Conservation (phyloP, 2,888 invertebrate genomes). For the Drosophila nr. medialis region DNA sequence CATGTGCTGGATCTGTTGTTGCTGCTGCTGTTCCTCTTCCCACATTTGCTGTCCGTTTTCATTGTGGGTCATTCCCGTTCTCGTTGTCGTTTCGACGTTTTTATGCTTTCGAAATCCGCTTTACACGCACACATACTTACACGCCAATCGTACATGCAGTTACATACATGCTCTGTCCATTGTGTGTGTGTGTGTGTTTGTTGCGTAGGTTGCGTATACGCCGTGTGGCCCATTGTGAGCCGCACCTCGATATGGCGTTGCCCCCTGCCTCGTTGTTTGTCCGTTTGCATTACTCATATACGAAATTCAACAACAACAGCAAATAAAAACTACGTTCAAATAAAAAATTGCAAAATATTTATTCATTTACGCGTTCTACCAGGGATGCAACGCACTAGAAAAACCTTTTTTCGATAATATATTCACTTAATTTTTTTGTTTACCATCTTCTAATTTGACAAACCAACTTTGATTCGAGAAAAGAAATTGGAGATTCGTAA, state of each 20-base stretch:
- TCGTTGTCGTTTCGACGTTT: slow-evolving; percentile 56
- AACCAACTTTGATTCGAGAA: background rate
- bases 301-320: slow-evolving; percentile 39
- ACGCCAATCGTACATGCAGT: slow-evolving; percentile 18
- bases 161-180: slow-evolving; percentile 49
- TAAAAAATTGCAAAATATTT: slow-evolving; percentile 67
- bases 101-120: slow-evolving; percentile 72
- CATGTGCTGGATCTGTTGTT: slow-evolving; percentile 37
- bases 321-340: slow-evolving; percentile 37
- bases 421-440: background rate
- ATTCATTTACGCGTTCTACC: slow-evolving; percentile 65
- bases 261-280: slow-evolving; percentile 49
- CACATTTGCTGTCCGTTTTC: slow-evolving; percentile 63
- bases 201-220: slow-evolving; percentile 64
- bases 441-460: background rate
- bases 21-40: slow-evolving; percentile 29
- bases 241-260: slow-evolving; percentile 56
- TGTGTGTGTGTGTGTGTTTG: slow-evolving; percentile 19
- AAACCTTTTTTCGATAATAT: background rate
- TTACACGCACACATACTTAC: slow-evolving; percentile 43
- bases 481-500: background rate
- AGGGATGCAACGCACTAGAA: slow-evolving; percentile 47
- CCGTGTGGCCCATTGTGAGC: slow-evolving; percentile 73
- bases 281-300: slow-evolving; percentile 71
- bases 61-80: slow-evolving; percentile 74